These are phyloP conservation scores for Malurus cyaneus DNA, from an alignment of 2,113 vertebrate genomes.

Conservation along the genomic window DNA sequence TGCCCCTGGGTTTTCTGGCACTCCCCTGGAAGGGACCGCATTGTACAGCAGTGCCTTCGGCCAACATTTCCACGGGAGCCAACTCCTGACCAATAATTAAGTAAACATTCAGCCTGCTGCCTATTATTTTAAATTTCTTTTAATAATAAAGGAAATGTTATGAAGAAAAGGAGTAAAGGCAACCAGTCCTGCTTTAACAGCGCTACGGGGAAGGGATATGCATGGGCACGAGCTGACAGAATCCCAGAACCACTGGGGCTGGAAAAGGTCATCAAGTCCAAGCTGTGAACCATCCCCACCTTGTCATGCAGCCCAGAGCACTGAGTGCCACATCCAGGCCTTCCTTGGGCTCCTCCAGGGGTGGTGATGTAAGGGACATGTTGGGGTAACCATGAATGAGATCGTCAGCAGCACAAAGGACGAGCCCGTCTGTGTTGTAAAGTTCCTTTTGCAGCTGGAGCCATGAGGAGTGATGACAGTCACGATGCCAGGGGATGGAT, in stretches of 20 bases:
- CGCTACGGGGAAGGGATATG: rapidly evolving
- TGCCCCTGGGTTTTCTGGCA: conserved; percentile 37
- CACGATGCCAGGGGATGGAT: background rate
- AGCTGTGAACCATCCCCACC: background rate
- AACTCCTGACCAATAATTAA: conserved; percentile 17
- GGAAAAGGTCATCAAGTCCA: background rate
- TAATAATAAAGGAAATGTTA: conserved; percentile 16
- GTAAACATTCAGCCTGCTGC: conserved; percentile 28
- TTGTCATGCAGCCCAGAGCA: background rate
- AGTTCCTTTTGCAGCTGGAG: conserved; percentile 17
- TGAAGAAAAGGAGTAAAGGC: background rate
- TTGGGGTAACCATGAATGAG: background rate
- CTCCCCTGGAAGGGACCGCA: background rate
- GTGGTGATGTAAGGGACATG: background rate
- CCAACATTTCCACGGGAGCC: background rate
- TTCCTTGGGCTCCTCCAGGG: background rate
- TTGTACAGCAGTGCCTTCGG: background rate
- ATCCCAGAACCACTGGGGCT: background rate
- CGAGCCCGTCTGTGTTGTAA: background rate
- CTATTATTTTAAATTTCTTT: background rate
- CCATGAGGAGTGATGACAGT: conserved; percentile 12
- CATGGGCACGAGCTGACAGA: background rate
- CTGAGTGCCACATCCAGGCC: background rate
- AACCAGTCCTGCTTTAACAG: background rate
- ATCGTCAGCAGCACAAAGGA: background rate